These are phyloP conservation scores for Eolophus roseicapilla DNA, from an alignment of 2,113 vertebrate species.

Conservation along the genomic window DNA sequence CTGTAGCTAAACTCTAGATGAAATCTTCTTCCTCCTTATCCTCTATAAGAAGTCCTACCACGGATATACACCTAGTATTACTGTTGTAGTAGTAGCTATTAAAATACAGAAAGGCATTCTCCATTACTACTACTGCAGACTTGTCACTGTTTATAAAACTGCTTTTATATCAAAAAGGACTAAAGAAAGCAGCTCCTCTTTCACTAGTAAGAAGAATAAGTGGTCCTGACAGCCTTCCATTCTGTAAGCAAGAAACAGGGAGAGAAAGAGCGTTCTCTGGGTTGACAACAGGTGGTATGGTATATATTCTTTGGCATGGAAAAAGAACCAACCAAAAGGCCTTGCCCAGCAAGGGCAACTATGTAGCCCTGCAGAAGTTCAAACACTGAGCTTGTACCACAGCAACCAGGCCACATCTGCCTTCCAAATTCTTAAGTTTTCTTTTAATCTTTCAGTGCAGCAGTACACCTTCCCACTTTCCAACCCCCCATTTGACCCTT, in stretches of 20 bases:
- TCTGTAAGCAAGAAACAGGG: neutral
- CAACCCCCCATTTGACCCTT: neutral
- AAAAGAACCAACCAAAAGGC: neutral
- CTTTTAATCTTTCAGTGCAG: neutral
- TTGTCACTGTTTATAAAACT: neutral
- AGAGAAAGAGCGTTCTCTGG: neutral
- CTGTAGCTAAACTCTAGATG: neutral
- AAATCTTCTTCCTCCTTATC: neutral
- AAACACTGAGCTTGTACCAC: neutral
- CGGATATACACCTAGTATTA: neutral
- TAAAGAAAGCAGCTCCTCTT: neutral
- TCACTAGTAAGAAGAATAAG: neutral
- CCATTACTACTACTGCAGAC: neutral
- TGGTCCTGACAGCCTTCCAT: accelerated
- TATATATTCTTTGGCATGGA: neutral
- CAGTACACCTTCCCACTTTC: neutral
- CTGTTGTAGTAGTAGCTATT: neutral
- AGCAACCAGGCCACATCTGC: neutral
- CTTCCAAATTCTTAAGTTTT: neutral
- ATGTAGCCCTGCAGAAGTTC: neutral
- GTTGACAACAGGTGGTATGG: neutral
- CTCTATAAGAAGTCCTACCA: neutral
- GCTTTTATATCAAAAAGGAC: neutral
- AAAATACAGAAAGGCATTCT: neutral
- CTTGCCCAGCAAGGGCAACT: neutral